phyloP scores from a whole-genome alignment of 2,888 invertebrate species.

The Phragmatobia fuliginosa region DNA sequence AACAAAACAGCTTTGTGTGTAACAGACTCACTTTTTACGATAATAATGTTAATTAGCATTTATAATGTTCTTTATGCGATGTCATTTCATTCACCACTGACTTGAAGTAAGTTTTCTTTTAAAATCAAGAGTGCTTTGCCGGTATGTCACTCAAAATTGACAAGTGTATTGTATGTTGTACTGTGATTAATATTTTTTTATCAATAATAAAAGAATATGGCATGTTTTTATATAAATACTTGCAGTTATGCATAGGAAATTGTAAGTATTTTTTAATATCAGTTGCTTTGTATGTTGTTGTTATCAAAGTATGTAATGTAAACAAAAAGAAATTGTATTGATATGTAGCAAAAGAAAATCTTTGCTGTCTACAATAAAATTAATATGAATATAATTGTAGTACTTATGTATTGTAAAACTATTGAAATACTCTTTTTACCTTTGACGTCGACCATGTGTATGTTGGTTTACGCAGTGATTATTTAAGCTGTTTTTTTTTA shows the following conservation, averaged over 20 bases:
- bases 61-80: constrained; percentile 19
- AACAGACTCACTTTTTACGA: constrained; percentile 5
- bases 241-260: constrained; percentile 77
- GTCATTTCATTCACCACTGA: constrained; percentile 29
- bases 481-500: too few species aligned
- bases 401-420: not conserved
- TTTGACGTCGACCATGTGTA: too few species aligned
- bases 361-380: too few species aligned
- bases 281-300: constrained; percentile 6
- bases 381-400: not conserved
- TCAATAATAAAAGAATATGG: constrained; percentile 55
- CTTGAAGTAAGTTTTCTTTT: constrained; percentile 38
- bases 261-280: constrained; percentile 66
- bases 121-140: constrained; percentile 72
- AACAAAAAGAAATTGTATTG: constrained; percentile 5
- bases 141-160: constrained; percentile 66
- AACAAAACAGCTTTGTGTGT: not conserved
- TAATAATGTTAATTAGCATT: not conserved
- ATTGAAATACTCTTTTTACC: not conserved
- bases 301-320: constrained; percentile 2
- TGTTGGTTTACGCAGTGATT: too few species aligned
- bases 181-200: constrained; percentile 54
- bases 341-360: not conserved
- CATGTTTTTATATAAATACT: constrained; percentile 55
- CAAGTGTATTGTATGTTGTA: constrained; percentile 61